Percentiles rank a stretch among this genome's conserved stretches.
Conservation (phyloP, 2,888 invertebrate species). For the Himalopsyche kuldschensis region DNA sequence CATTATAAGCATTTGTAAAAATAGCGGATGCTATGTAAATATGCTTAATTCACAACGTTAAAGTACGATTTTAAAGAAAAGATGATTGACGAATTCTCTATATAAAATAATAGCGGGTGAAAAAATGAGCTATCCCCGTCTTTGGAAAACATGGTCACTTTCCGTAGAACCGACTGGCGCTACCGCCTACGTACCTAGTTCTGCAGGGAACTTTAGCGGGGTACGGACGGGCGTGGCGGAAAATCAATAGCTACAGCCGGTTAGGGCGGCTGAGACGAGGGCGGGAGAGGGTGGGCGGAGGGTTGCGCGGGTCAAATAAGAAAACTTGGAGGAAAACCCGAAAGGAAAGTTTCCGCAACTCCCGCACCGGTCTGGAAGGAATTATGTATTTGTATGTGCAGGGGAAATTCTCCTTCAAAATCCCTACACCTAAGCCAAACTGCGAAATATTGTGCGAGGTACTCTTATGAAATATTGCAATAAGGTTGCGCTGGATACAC, state of each 20-base stretch:
- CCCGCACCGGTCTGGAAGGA: slow-evolving; percentile 30
- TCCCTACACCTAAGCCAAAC: neutral
- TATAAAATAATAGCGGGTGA: too few relatives aligned
- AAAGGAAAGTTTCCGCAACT: slow-evolving; percentile 26
- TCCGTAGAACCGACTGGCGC: neutral
- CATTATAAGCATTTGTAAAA: too few relatives aligned
- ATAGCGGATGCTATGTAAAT: too few relatives aligned
- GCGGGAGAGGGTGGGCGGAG: slow-evolving; percentile 18
- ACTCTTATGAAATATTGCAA: neutral
- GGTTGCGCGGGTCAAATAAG: slow-evolving; percentile 32
- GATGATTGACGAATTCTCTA: too few relatives aligned
- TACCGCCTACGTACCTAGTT: slow-evolving; percentile 15
- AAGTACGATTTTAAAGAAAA: too few relatives aligned
- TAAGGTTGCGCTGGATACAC: neutral
- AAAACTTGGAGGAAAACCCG: slow-evolving; percentile 26
- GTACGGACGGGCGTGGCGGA: slow-evolving; percentile 39
- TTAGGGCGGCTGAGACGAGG: slow-evolving; percentile 27
- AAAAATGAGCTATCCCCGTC: too few relatives aligned
- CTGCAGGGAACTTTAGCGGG: slow-evolving; percentile 23
- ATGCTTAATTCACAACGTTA: too few relatives aligned
- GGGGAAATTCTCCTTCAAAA: slow-evolving; percentile 16
- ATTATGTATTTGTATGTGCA: slow-evolving; percentile 32
- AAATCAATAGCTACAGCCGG: slow-evolving; percentile 38
- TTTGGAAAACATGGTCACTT: neutral
- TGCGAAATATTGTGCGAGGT: neutral